Conservation (phyloP, 2,113 vertebrate genomes). For the Albula goreensis region DNA sequence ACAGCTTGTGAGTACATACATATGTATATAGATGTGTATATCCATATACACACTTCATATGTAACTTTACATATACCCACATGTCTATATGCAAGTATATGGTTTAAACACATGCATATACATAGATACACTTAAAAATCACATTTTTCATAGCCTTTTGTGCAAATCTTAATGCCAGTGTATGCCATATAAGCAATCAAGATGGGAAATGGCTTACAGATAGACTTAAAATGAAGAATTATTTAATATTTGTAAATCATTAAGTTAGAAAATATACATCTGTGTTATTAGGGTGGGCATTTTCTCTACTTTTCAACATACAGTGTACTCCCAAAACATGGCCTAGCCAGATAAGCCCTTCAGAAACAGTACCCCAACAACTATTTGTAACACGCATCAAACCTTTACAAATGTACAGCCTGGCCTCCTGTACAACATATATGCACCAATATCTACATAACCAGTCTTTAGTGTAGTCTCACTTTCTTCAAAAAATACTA, state of each 20-base stretch:
- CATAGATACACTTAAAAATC: constrained; percentile 80
- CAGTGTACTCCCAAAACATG: constrained; percentile 57
- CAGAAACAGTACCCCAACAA: constrained; percentile 69
- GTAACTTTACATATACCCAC: constrained; percentile 32
- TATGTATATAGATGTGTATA: constrained; percentile 34
- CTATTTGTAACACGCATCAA: constrained; percentile 58
- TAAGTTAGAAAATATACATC: constrained; percentile 76
- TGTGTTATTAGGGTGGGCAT: constrained; percentile 70
- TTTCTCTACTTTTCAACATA: constrained; percentile 58
- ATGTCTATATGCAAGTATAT: constrained; percentile 5
- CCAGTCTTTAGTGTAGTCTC: constrained; percentile 72
- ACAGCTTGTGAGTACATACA: constrained; percentile 45
- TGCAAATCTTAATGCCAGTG: constrained; percentile 96
- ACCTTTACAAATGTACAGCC: constrained; percentile 82
- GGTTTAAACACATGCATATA: constrained; percentile 55
- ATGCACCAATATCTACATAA: constrained; percentile 81
- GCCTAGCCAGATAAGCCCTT: constrained; percentile 55
- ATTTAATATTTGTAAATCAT: constrained; percentile 72
- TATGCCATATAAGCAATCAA: constrained; percentile 80
- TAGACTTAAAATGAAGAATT: constrained; percentile 66
- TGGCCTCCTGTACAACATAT: constrained; percentile 75
- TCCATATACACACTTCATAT: constrained; percentile 28
- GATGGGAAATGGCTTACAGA: constrained; percentile 71
- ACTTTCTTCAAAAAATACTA: constrained; percentile 80
- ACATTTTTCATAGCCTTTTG: constrained; percentile 71